These are phyloP conservation scores for Saguinus midas DNA, from an alignment of 2,113 vertebrate genomes.

Conservation along the genomic window DNA sequence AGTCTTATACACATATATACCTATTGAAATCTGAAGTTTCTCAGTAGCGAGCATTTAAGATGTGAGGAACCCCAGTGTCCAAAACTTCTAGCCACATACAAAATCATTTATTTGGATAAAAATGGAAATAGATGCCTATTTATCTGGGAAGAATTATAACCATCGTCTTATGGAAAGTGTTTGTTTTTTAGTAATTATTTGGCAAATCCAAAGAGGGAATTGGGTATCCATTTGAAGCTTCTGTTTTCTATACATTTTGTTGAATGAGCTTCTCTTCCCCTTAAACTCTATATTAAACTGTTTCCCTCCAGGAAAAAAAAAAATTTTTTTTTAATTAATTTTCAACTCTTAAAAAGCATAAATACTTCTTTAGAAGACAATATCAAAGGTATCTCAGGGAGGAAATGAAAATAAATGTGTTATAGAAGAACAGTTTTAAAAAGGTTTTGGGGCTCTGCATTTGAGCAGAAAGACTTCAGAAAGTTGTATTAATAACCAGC, in stretches of 20 bases:
- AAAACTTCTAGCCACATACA: neutral
- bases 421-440: neutral
- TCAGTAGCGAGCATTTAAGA: neutral
- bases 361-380: slow-evolving; percentile 38
- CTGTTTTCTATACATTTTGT: slow-evolving; percentile 44
- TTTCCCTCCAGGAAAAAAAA: neutral
- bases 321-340: neutral
- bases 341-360: neutral
- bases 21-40: slow-evolving; percentile 56
- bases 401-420: slow-evolving; percentile 31
- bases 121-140: slow-evolving; percentile 37
- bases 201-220: slow-evolving; percentile 36
- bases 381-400: slow-evolving; percentile 31
- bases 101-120: slow-evolving; percentile 38
- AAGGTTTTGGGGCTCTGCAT: neutral
- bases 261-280: neutral
- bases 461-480: slow-evolving; percentile 42
- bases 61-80: neutral
- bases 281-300: neutral
- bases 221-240: neutral
- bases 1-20: neutral
- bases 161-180: neutral
- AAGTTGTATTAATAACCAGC: slow-evolving; percentile 6
- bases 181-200: slow-evolving; percentile 44
- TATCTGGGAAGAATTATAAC: neutral